Conservation (phyloP, 2,888 invertebrate species). For the Coelinius sp. region DNA sequence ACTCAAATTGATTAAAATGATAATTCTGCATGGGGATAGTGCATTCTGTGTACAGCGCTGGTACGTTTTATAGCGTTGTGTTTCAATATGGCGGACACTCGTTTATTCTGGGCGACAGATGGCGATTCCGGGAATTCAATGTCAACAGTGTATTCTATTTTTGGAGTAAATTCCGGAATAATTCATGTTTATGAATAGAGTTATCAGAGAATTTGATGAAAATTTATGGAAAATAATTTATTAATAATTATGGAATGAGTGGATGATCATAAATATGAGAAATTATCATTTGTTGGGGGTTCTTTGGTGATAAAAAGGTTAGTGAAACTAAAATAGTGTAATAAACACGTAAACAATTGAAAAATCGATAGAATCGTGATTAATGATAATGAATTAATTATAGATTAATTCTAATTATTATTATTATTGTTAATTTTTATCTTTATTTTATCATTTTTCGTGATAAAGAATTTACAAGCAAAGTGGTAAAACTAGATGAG, state of each 20-base stretch:
- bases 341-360: too few relatives aligned
- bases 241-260: neutral
- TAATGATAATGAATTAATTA: too few relatives aligned
- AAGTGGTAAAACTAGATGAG: too few relatives aligned
- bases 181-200: neutral
- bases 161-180: neutral
- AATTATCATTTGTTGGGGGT: too few relatives aligned
- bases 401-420: too few relatives aligned
- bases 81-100: neutral
- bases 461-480: too few relatives aligned
- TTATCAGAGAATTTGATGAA: neutral
- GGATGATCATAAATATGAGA: neutral
- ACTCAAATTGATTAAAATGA: neutral
- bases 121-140: neutral
- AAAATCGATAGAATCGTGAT: too few relatives aligned
- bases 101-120: neutral
- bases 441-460: too few relatives aligned
- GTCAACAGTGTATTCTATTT: neutral
- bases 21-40: neutral
- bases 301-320: too few relatives aligned
- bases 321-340: too few relatives aligned
- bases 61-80: neutral
- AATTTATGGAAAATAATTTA: neutral
- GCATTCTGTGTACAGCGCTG: slow-evolving; percentile 5
- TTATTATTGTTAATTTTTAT: too few relatives aligned